Evolutionary conservation across 1,140 invertebrate species (phyloP).

Genomic region (Halyomorpha halys): DNA sequence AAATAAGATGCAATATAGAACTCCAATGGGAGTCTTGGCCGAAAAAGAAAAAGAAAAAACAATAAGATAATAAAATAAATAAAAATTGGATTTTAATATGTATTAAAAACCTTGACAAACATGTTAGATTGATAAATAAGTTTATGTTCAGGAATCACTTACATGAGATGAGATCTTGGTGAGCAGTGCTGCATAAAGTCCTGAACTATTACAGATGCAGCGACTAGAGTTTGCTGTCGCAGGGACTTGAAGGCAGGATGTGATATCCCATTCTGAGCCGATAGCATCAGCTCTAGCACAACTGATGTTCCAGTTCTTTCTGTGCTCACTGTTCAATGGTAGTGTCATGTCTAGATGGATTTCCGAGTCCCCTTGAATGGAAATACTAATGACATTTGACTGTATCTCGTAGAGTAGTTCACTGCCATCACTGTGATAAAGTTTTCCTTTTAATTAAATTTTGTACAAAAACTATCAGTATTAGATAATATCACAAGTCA

Average conservation of each 20-base stretch:
- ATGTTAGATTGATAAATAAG: no score
- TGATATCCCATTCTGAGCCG: conserved; percentile 24
- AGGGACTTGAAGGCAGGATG: conserved; percentile 14
- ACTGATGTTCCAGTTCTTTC: conserved; percentile 24
- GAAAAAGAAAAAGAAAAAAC: no score
- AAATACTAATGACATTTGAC: conserved; percentile 37
- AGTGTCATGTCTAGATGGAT: conserved; percentile 3
- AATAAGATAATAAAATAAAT: no score
- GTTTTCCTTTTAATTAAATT: no score
- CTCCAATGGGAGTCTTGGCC: no score
- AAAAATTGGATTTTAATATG: no score
- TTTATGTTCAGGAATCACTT: neutral
- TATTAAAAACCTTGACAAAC: no score
- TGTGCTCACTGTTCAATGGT: neutral
- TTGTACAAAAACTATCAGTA: no score
- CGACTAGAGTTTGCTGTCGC: conserved; percentile 9
- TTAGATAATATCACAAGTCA: no score
- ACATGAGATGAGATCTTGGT: conserved; percentile 21
- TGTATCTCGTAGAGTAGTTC: conserved; percentile 54
- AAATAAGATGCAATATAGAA: no score
- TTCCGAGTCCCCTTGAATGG: conserved; percentile 19
- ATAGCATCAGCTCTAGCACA: conserved; percentile 20
- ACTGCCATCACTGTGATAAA: conserved; percentile 35
- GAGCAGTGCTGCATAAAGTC: conserved; percentile 24
- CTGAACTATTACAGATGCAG: conserved; percentile 25